Conservation (phyloP, 2,888 invertebrate species). For the Chymomyza caudatula region DNA sequence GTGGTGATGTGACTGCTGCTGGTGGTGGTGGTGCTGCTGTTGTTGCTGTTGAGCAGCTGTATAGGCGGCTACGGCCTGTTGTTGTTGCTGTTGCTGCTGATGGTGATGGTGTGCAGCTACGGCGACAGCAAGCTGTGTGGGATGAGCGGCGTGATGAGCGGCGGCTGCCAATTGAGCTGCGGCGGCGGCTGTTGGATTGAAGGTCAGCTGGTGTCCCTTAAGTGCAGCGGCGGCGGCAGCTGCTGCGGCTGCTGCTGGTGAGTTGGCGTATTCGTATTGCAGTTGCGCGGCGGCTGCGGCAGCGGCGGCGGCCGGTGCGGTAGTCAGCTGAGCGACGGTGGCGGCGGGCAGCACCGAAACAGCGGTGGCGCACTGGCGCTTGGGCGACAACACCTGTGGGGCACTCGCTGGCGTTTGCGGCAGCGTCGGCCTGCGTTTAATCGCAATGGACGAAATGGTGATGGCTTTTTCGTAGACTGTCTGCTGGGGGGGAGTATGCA, state of each 20-base stretch:
- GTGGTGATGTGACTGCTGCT: conserved; percentile 27
- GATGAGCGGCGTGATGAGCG: conserved; percentile 64
- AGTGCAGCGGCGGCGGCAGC: conserved; percentile 70
- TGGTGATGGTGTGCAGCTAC: conserved; percentile 72
- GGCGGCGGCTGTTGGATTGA: conserved; percentile 60
- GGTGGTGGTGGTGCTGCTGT: conserved; percentile 16
- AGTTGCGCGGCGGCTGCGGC: conserved; percentile 58
- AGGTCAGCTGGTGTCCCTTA: conserved; percentile 71
- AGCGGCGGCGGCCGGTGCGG: conserved; percentile 71
- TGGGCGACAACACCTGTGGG: conserved; percentile 79
- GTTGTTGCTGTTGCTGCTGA: conserved; percentile 45
- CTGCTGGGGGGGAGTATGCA: conserved; percentile 66
- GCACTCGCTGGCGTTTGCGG: conserved; percentile 79
- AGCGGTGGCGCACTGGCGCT: conserved; percentile 79
- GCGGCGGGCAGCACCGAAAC: conserved; percentile 76
- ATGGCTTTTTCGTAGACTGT: conserved; percentile 78
- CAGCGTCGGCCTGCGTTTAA: conserved; percentile 80
- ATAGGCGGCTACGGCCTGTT: conserved; percentile 19
- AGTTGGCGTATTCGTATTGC: conserved; percentile 77
- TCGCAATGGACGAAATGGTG: conserved; percentile 80
- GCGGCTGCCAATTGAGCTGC: conserved; percentile 56
- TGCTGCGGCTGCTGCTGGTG: conserved; percentile 61
- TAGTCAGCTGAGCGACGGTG: conserved; percentile 53
- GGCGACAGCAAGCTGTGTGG: conserved; percentile 70
- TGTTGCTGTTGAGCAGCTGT: conserved; percentile 28